Evolutionary conservation across 2,797 vertebrate genomes (phyloP), one percentile per base, ranked within the genome.

Genomic region (Channallabes apus): DNA sequence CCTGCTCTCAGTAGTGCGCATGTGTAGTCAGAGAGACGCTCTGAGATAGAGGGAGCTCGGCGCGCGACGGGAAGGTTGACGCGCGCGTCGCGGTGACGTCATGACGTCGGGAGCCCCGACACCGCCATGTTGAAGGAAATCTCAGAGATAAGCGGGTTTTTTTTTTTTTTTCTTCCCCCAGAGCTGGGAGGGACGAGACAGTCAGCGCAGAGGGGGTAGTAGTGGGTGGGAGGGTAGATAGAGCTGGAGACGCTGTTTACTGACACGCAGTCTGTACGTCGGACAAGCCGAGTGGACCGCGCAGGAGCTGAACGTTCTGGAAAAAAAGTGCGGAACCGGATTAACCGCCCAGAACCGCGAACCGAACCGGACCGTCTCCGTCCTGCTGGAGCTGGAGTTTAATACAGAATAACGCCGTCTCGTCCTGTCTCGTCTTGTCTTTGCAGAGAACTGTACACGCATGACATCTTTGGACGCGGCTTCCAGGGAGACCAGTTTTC

Each of bases 101-200:
- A 94, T 46, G 54, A 83, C 90, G 89, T 84, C 62, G 77, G 59
- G 84, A 83, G 67, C 82, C 80, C 89, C 77, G 89, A 82, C 91
- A 88, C 93, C 93, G 92, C 94, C 94, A 94, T 95, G 92, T 95
- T 94, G 92, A 87, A 93, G 94, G 94, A 93, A 94, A 92, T 91
- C 92, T 91, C 89, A 89, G 93, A 94, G 94, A 95, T 95, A 94
- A 83, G 0, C 58, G 84, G 92, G 83, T 94, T 87, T 95, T 95
- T 95, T 94, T 94, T 92, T 84, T 94, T 86, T 94, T 95, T 95
- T 94, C 94, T 86, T 94, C 95, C 95, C 94, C 94, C 88, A 14
- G 87, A 91, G 87, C 46, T 82, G 89, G 54, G 89, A 88, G 68
- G 75, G 83, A 91, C 82, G 83, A 59, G 1, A 56, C 24, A 22